Evolutionary conservation across 2,113 vertebrate species (phyloP), one percentile per base, ranked within the genome.

Genomic region (Lamprologus tigripictilis): DNA sequence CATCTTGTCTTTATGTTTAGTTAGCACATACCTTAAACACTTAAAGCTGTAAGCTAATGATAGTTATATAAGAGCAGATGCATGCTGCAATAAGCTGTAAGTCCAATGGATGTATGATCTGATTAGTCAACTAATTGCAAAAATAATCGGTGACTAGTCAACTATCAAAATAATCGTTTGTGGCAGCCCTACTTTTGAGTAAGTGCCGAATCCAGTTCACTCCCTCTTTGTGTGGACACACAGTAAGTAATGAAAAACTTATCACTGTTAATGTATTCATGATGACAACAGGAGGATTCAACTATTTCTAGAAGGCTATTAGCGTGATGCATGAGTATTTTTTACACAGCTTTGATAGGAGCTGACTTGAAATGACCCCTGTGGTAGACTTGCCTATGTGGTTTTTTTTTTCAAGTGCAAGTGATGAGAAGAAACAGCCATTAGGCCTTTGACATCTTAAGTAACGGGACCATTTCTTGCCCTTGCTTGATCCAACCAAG

Each of bases 181-280:
- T 40, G 37, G 4, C 37, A 40, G 37, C 37, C 37, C 37, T 40
- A 40, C 90, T 86, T 93, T 86, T 80, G 87, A 92, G 84, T 93
- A 91, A 89, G 68, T 10, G 61, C 82, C 55, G 37, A 33, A 84
- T 89, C 28, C 5, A 68, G 53, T 63, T 82, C 85, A 82, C 78
- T 66, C 61, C 61, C 76, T 71, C 35, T 51, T 49, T 82, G 81
- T 61, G 58, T 28, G n/a, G 53, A 61, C 68, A 71, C 19, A 8
- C 40, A 3, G 58, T 45, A 63, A 49, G 83, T 58, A 82, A 95
- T 89, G 35, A 92, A 91, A 91, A 87, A 88, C 91, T 12, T 1
- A 94, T 82, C 83, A 83, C 19, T 19, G 76, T n/a, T 90, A 85
- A 89, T 86, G 78, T 76, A 88, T 90, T 90, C 31, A 90, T 79